phyloP scores from a whole-genome alignment of 37 sponge, comb jelly and placozoan species.

The Diacarnus erythraeanus region DNA sequence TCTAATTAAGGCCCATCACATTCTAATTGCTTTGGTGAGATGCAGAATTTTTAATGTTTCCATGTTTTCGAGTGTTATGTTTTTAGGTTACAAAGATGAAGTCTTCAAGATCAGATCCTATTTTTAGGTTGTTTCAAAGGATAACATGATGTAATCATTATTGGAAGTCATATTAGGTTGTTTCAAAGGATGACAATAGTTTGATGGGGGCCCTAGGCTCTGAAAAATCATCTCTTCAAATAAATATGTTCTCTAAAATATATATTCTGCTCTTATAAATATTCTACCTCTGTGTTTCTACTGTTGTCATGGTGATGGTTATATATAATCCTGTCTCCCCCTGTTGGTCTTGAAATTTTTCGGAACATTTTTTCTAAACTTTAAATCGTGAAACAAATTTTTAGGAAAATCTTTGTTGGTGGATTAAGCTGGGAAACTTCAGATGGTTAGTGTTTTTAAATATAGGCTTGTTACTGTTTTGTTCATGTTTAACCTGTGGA shows the following conservation, averaged over 20 bases:
- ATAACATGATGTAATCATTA: neutral
- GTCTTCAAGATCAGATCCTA: neutral
- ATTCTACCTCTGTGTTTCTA: neutral
- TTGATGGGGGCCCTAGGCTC: neutral
- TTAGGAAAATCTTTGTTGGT: slow-evolving; percentile 87
- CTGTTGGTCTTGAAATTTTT: neutral
- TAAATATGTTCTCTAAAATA: no score
- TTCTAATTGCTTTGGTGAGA: no score
- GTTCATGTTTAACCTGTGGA: no score
- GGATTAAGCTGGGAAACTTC: slow-evolving; percentile 73
- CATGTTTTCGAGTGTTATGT: neutral
- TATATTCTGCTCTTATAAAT: no score
- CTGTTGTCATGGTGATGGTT: slow-evolving; percentile 3
- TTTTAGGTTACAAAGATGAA: slow-evolving; percentile 11
- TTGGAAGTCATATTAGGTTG: neutral
- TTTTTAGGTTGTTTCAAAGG: slow-evolving; percentile 4
- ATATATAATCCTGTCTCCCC: neutral
- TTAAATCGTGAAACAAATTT: neutral
- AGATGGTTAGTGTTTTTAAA: slow-evolving; percentile 52
- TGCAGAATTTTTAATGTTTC: neutral
- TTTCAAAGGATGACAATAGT: no score
- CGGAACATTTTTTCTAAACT: neutral
- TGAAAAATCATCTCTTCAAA: neutral
- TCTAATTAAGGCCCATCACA: neutral
- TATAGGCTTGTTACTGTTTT: no score